phyloP scores from a whole-genome alignment of 2,797 vertebrate genomes.

The Coracias cyanogaster region DNA sequence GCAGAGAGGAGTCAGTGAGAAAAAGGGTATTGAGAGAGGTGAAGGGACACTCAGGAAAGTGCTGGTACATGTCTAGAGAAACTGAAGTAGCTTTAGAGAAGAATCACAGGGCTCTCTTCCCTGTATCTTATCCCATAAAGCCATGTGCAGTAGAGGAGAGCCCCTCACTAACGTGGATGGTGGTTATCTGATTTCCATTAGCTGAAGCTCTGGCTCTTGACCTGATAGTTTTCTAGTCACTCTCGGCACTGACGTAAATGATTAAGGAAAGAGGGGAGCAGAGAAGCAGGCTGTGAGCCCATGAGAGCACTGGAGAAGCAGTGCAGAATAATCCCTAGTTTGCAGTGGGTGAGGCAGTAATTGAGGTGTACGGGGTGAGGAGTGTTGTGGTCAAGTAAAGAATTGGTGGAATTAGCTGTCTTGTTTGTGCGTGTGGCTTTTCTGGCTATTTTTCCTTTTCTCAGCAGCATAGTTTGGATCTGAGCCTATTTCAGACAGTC shows the following conservation, averaged over 20 bases:
- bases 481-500: neutral
- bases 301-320: neutral
- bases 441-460: constrained; percentile 9
- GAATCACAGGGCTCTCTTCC: neutral
- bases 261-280: neutral
- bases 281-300: neutral
- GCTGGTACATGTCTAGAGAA: neutral
- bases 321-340: neutral
- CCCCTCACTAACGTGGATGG: neutral
- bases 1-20: neutral
- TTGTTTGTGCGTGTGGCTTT: neutral
- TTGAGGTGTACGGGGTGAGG: neutral
- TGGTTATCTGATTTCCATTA: neutral
- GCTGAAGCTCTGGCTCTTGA: neutral
- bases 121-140: neutral
- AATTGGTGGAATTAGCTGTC: neutral
- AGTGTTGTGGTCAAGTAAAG: neutral
- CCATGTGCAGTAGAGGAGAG: neutral
- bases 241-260: neutral
- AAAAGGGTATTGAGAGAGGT: neutral
- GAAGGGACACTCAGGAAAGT: neutral
- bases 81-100: neutral
- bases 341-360: neutral
- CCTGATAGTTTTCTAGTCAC: neutral
- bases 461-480: neutral